A percentile compares a stretch with the other conserved stretches of the same genome.
These are phyloP conservation scores for Tragelaphus strepsiceros DNA, from an alignment of 2,113 vertebrate species.

Conservation along the genomic window DNA sequence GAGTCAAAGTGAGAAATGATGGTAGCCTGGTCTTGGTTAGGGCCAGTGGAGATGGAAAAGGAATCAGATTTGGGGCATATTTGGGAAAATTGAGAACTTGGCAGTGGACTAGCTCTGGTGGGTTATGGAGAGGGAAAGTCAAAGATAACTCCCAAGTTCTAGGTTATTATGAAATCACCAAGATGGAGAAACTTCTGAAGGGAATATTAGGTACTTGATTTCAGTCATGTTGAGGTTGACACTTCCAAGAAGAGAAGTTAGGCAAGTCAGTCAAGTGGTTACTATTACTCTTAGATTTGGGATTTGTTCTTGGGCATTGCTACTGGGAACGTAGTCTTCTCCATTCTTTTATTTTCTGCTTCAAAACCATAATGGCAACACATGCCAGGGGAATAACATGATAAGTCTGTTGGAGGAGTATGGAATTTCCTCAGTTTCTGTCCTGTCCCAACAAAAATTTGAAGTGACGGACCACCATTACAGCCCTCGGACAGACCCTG, in stretches of 20 bases:
- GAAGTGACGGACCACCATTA: background rate
- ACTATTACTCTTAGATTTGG: background rate
- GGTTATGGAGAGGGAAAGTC: background rate
- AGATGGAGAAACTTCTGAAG: background rate
- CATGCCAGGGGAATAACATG: background rate
- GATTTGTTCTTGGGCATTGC: background rate
- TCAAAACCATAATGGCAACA: background rate
- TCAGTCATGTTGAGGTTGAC: background rate
- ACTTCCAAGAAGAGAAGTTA: background rate
- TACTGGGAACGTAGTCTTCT: background rate
- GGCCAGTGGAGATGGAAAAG: background rate
- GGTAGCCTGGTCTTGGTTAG: background rate
- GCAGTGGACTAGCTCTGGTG: background rate
- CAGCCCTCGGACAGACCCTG: background rate
- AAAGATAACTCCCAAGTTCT: background rate
- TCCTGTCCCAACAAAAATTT: background rate
- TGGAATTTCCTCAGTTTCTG: background rate
- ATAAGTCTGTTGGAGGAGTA: background rate
- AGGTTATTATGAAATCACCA: background rate
- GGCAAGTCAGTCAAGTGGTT: background rate
- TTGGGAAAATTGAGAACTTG: background rate
- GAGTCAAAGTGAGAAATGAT: background rate
- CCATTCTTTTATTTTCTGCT: background rate
- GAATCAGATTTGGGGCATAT: background rate
- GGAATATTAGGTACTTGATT: background rate